A percentile compares a stretch with the other conserved stretches of the same genome.
These are phyloP conservation scores for Drosophila varians DNA, from an alignment of 1,140 invertebrate species.

Conservation along the genomic window DNA sequence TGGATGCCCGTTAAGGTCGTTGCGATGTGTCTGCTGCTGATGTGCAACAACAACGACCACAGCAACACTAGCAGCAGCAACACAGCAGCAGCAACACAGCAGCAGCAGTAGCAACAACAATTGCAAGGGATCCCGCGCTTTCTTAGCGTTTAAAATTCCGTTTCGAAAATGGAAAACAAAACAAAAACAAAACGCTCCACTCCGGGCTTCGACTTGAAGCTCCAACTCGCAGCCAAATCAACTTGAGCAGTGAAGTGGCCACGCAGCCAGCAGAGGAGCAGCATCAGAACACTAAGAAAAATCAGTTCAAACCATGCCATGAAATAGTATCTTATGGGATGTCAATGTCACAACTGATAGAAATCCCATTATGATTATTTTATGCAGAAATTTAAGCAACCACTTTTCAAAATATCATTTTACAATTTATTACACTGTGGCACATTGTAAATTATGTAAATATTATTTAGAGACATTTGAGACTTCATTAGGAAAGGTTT, in stretches of 20 bases:
- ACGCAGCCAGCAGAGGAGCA: conserved; percentile 27
- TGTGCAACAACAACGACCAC: conserved; percentile 25
- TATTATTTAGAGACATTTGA: background rate
- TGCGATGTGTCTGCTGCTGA: conserved; percentile 34
- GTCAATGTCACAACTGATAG: background rate
- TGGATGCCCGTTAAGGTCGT: conserved; percentile 46
- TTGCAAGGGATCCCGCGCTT: conserved; percentile 27
- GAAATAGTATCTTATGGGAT: background rate
- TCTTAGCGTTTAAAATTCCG: conserved; percentile 50
- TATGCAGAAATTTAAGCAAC: background rate
- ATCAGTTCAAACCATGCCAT: background rate
- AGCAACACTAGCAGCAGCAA: conserved; percentile 1
- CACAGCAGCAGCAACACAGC: conserved; percentile 11
- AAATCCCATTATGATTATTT: background rate
- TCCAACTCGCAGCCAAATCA: conserved; percentile 43
- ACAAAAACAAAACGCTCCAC: conserved; percentile 40
- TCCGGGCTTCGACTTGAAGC: conserved; percentile 22
- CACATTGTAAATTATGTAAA: background rate
- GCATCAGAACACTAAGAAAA: background rate
- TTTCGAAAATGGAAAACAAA: conserved; percentile 49
- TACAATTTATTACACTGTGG: background rate
- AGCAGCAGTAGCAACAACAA: conserved; percentile 1
- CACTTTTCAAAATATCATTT: background rate
- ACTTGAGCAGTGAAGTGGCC: conserved; percentile 42
- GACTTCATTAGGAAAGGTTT: background rate